Base-by-base conservation (phyloP, 2,797 vertebrate species). In the Ptychadena robeensis region DNA sequence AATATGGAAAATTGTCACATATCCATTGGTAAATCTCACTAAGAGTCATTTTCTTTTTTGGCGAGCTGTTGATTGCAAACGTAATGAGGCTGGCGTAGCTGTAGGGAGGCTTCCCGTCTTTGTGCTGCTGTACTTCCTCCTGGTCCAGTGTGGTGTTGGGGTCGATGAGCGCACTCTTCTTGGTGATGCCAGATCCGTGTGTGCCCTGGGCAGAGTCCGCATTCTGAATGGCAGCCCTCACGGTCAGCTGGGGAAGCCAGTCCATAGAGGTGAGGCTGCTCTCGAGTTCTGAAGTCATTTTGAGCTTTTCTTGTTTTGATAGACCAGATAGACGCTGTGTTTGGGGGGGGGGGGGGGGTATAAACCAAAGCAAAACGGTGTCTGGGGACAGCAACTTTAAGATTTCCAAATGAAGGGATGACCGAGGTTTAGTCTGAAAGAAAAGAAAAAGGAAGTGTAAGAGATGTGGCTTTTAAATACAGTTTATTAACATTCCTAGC, bases 21-120 rank as follows among this genome's bases (percentile, higher is more conserved):
- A 97, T 97, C 96, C 96, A 97, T 92, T 97, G 96, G 89, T 97
- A 97, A 93, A 97, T 97, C 92, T 97, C 96, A 81, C 96, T 97
- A 90, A 97, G 92, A 82, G 96, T 97, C 96, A 97, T 97, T 92
- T 97, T 97, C 94, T 96, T 97, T 94, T 97, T 97, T 92, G 95
- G 94, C 86, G 96, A 97, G 93, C 95, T 96, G 92, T 97, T 97
- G 93, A 97, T 97, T 87, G 96, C 96, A 65, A 97, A 97, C 2
- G 96, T 97, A 88, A 97, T 97, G 88, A 97, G 96, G 90, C 95
- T 96, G 92, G 96, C 96, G 32, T 97, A 97, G 91, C 96, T 97
- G 89, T 96, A 97, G 0, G 96, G 96, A 6, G 96, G 96, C 87
- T 97, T 97, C 88, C 96, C 96, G 35, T 97, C 96, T 87, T 96